These are phyloP conservation scores for Lucinisca nassula DNA, from an alignment of 2,888 invertebrate genomes.

Conservation along the genomic window DNA sequence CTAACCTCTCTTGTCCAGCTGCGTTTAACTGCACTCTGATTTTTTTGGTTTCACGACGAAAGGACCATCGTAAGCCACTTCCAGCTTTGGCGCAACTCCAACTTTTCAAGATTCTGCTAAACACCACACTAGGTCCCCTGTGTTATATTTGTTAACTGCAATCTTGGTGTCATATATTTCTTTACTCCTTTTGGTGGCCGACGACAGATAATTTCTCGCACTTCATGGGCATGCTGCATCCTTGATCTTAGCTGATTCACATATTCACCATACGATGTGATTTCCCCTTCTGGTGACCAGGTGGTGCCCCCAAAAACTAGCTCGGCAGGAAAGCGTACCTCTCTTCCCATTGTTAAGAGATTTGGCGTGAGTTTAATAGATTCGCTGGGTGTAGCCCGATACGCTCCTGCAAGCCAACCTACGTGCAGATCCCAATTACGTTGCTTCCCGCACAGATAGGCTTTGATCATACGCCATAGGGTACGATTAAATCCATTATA, in stretches of 20 bases:
- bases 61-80: background rate
- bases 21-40: background rate
- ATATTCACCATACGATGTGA: background rate
- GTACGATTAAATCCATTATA: conserved; percentile 60
- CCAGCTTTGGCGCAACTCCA: background rate
- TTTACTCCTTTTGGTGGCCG: no score
- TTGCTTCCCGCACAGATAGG: conserved; percentile 51
- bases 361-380: conserved; percentile 48
- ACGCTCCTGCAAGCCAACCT: conserved; percentile 56
- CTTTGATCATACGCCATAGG: conserved; percentile 54
- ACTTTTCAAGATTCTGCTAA: background rate
- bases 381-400: conserved; percentile 47
- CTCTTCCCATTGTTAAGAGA: conserved; percentile 59
- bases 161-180: background rate
- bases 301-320: background rate
- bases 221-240: no score
- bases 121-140: background rate
- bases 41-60: background rate
- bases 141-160: background rate
- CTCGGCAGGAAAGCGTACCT: conserved; percentile 54
- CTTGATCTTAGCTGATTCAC: no score
- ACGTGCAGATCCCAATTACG: conserved; percentile 33
- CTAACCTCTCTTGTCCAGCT: background rate
- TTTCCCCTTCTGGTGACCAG: no score
- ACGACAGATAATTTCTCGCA: background rate